A percentile compares a stretch with the other conserved stretches of the same genome.
Conservation (phyloP, 2,888 invertebrate genomes). For the Erebia epiphron region DNA sequence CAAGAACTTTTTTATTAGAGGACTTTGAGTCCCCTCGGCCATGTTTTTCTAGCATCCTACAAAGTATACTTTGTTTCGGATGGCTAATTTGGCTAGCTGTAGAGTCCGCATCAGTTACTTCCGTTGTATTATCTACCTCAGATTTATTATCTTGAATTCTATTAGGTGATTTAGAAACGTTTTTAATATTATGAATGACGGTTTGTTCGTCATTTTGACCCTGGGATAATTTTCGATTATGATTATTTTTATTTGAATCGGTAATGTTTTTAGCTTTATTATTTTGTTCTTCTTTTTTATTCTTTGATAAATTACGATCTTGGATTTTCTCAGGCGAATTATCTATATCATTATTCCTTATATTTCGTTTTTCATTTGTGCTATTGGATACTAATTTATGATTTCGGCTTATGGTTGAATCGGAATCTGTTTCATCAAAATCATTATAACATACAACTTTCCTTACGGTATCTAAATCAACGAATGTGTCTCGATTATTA, state of each 20-base stretch:
- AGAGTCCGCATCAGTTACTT: conserved; percentile 9
- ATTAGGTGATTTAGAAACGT: neutral
- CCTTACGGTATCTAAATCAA: conserved; percentile 14
- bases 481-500: conserved; percentile 23
- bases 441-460: neutral
- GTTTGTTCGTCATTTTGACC: conserved; percentile 1
- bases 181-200: neutral
- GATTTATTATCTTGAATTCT: neutral
- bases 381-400: conserved; percentile 7
- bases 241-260: neutral
- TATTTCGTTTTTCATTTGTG: conserved; percentile 12
- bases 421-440: neutral
- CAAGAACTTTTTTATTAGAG: conserved; percentile 52
- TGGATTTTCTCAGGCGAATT: neutral
- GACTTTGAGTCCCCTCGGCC: conserved; percentile 48
- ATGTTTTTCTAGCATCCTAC: conserved; percentile 62
- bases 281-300: neutral
- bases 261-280: neutral
- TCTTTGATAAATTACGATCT: neutral
- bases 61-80: conserved; percentile 56
- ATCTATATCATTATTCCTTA: neutral
- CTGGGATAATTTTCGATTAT: neutral
- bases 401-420: neutral
- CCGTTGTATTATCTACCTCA: conserved; percentile 3
- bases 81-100: conserved; percentile 19